Percentiles rank a stretch among this genome's conserved stretches.
Evolutionary conservation across 2,113 vertebrate genomes (phyloP).

Genomic region (Tretioscincus oriximinensis): DNA sequence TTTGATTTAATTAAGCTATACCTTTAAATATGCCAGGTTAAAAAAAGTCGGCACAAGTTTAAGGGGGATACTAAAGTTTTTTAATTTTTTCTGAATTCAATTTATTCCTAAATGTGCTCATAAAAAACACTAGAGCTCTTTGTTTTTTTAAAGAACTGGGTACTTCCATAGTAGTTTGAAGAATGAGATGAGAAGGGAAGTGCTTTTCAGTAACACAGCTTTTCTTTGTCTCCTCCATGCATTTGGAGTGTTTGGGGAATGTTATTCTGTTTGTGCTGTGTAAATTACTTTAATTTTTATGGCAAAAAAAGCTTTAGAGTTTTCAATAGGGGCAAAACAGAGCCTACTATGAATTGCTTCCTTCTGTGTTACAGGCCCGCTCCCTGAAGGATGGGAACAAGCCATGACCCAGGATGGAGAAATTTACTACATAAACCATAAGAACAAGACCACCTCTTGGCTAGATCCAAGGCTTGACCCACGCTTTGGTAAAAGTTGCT

Average conservation of each 20-base stretch:
- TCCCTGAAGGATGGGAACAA: slow-evolving; percentile 98
- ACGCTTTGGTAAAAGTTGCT: slow-evolving; percentile 91
- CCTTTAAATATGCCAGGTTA: no score
- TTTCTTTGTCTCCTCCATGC: slow-evolving; percentile 37
- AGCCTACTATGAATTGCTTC: slow-evolving; percentile 71
- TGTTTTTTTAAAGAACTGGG: neutral
- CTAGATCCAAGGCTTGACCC: slow-evolving; percentile 96
- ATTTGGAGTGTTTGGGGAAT: slow-evolving; percentile 38
- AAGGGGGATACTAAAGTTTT: neutral
- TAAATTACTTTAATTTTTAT: slow-evolving; percentile 62
- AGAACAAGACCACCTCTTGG: slow-evolving; percentile 99
- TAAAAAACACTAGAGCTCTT: neutral
- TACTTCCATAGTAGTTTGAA: neutral
- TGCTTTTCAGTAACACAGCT: slow-evolving; percentile 41
- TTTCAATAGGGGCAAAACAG: slow-evolving; percentile 65
- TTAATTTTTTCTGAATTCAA: neutral
- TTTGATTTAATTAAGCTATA: no score
- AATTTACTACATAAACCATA: slow-evolving; percentile 99
- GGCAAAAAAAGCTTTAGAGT: slow-evolving; percentile 44
- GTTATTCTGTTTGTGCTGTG: slow-evolving; percentile 58
- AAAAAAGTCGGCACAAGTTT: neutral
- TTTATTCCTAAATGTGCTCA: neutral
- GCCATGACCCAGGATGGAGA: slow-evolving; percentile 97
- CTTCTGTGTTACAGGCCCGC: slow-evolving; percentile 85
- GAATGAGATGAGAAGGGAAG: slow-evolving; percentile 4